Percentiles rank a stretch among this genome's conserved stretches.
Conservation (phyloP, 2,797 vertebrate species). For the Sebastes iracundus region DNA sequence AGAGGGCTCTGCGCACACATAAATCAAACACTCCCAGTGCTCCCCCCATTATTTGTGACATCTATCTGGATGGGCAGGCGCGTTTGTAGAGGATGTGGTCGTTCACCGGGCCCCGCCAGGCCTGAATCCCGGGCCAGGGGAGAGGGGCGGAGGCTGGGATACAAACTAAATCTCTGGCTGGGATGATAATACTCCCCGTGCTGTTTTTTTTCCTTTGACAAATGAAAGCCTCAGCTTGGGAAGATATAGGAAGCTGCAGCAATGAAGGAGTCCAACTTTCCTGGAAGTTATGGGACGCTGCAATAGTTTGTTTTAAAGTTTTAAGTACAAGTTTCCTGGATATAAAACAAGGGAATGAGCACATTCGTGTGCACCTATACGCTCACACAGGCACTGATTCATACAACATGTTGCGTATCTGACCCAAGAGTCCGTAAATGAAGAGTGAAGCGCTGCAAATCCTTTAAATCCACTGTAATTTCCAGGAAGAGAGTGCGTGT, state of each 20-base stretch:
- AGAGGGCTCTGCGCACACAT: slow-evolving; percentile 43
- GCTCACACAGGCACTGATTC: slow-evolving; percentile 25
- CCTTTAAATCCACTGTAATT: slow-evolving; percentile 37
- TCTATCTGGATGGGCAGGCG: slow-evolving; percentile 56
- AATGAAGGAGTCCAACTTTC: slow-evolving; percentile 22
- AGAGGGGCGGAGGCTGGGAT: slow-evolving; percentile 29
- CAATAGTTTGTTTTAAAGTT: slow-evolving; percentile 25
- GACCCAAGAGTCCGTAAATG: slow-evolving; percentile 17
- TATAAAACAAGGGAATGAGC: slow-evolving; percentile 35
- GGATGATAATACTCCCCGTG: slow-evolving; percentile 34
- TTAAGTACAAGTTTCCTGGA: slow-evolving; percentile 49
- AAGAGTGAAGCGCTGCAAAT: slow-evolving; percentile 34
- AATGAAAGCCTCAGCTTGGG: slow-evolving; percentile 33
- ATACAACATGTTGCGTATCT: slow-evolving; percentile 16
- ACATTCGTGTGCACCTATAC: slow-evolving; percentile 11
- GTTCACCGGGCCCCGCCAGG: slow-evolving; percentile 20
- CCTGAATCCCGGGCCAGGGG: slow-evolving; percentile 24
- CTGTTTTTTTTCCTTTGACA: slow-evolving; percentile 14
- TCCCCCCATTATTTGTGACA: slow-evolving; percentile 57
- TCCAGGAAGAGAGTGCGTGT: slow-evolving; percentile 21
- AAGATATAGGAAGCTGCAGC: slow-evolving; percentile 46
- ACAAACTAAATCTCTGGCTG: slow-evolving; percentile 40
- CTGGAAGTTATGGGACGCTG: slow-evolving; percentile 38
- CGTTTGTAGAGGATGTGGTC: slow-evolving; percentile 60
- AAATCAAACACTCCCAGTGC: slow-evolving; percentile 56